A percentile compares a stretch with the other conserved stretches of the same genome.
These are phyloP conservation scores for Pogonocichla stellata DNA, from an alignment of 2,113 vertebrate genomes.

Conservation along the genomic window DNA sequence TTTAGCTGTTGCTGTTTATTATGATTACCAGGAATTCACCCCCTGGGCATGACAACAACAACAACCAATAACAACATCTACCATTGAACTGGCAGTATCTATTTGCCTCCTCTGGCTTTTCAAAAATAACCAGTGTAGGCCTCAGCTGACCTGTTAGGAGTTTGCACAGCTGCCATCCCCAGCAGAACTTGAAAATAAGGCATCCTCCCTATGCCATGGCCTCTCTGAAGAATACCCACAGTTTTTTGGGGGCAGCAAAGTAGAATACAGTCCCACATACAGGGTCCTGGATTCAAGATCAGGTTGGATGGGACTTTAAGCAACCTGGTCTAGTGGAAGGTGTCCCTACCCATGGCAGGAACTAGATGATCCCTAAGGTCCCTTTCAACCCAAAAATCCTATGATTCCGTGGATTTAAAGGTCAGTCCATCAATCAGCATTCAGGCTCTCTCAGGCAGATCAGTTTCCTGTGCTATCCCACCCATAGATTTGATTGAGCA, in stretches of 20 bases:
- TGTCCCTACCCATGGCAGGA: neutral
- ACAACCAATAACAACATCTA: neutral
- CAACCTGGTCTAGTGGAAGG: neutral
- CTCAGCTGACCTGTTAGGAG: neutral
- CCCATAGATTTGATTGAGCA: neutral
- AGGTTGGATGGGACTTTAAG: neutral
- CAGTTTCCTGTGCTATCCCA: neutral
- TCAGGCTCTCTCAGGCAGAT: neutral
- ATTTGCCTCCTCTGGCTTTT: neutral
- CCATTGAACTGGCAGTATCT: neutral
- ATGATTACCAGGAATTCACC: neutral
- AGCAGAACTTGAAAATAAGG: neutral
- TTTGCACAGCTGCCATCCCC: neutral
- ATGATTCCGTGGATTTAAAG: neutral
- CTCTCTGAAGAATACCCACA: neutral
- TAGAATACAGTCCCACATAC: neutral
- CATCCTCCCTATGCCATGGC: neutral
- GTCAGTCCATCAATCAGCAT: neutral
- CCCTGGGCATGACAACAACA: neutral
- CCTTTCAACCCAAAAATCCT: neutral
- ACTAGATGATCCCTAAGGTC: neutral
- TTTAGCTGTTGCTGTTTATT: neutral
- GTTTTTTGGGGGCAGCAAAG: neutral
- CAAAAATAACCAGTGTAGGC: neutral
- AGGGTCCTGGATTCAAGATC: neutral